Evolutionary conservation across 2,888 invertebrate species (phyloP).

Genomic region (Liodrosophila aerea): DNA sequence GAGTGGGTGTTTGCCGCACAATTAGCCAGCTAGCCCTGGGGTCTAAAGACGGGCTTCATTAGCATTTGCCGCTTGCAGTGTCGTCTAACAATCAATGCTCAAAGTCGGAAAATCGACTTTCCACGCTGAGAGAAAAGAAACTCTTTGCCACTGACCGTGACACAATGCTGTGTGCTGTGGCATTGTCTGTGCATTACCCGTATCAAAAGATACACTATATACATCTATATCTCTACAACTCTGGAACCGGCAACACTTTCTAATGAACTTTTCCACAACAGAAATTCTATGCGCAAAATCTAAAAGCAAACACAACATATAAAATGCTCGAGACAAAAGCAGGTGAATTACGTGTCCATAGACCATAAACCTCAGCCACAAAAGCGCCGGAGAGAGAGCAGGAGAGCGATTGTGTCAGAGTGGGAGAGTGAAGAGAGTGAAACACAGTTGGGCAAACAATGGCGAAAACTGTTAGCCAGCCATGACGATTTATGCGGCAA

Average conservation of each 20-base stretch:
- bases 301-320: constrained; percentile 50
- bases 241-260: constrained; percentile 59
- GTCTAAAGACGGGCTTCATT: constrained; percentile 32
- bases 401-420: constrained; percentile 6
- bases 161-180: constrained; percentile 46
- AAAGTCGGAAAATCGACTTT: constrained; percentile 10
- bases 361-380: constrained; percentile 63
- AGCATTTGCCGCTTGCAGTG: constrained; percentile 20
- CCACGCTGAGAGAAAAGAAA: constrained; percentile 25
- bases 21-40: constrained; percentile 33
- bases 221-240: constrained; percentile 27
- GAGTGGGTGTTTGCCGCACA: constrained; percentile 15
- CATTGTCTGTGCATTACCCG: constrained; percentile 54
- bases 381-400: constrained; percentile 12
- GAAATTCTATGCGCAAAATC: constrained; percentile 60
- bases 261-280: constrained; percentile 71
- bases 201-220: constrained; percentile 33
- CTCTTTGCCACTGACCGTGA: constrained; percentile 61
- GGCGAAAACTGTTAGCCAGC: constrained; percentile 71
- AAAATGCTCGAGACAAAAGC: constrained; percentile 48
- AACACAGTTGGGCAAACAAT: constrained; percentile 45
- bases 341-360: constrained; percentile 73
- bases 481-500: constrained; percentile 62
- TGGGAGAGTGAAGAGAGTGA: constrained; percentile 8
- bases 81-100: constrained; percentile 34